Evolutionary conservation across 2,888 invertebrate species (phyloP), one percentile per base, ranked within the genome.

Genomic region (Allacma fusca): DNA sequence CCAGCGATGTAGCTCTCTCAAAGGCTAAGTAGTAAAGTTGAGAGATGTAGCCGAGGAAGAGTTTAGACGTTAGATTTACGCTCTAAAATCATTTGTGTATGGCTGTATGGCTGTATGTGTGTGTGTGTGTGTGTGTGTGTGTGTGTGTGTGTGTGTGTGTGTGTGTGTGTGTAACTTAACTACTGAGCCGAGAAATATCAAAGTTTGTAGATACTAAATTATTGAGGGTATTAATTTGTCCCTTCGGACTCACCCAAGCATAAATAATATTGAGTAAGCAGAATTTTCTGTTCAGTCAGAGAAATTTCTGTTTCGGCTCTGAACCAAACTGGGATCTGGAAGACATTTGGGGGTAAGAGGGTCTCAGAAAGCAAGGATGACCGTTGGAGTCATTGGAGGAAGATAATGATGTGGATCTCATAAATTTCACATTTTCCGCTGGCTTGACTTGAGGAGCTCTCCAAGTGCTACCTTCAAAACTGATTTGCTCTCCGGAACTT

Each of bases 231-330:
- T 13, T 16, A 50, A 50, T 50, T 50, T n/a, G 50, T 50, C 50
- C 50, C 50, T 2, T n/a, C 19, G 50, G 50, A 50, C 19, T 5
- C 50, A 50, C 5, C 2, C 9, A 16, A 16, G 50, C 50, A 50
- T 50, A 50, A 50, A 50, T 50, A 50, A 50, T 50, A 50, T 50
- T 50, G 50, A 50, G n/a, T n/a, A 50, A 50, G 50, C 50, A 50
- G 50, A 19, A 50, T 50, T 50, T 50, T 16, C 50, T 50, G 5
- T 16, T 50, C n/a, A 50, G 9, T 50, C 50, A 19, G 19, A 50
- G 1, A 50, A 50, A 50, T 50, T 50, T n/a, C 5, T 50, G 50
- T 13, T 40, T 40, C 7, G n/a, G 50, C n/a, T 2, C 16, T 13
- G 7, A n/a, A 50, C n/a, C 4, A 13, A 50, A 50, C 34, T 34